A percentile compares a stretch with the other conserved stretches of the same genome.
Evolutionary conservation across 2,113 vertebrate species (phyloP).

Genomic region (Eleginops maclovinus): DNA sequence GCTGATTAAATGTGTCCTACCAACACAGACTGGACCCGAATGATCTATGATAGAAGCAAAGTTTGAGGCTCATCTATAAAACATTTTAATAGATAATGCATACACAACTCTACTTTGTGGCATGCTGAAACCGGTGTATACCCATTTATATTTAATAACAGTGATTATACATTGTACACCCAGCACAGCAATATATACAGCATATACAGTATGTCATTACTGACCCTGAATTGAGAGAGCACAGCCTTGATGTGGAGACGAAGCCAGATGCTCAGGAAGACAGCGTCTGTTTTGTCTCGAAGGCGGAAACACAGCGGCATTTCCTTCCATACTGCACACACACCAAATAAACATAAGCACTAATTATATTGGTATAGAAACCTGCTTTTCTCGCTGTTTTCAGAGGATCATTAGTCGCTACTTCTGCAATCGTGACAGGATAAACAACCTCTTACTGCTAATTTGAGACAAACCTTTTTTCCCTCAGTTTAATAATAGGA

Average conservation of each 20-base stretch:
- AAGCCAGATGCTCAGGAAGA: neutral
- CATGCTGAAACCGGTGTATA: neutral
- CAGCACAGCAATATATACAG: neutral
- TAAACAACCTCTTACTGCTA: neutral
- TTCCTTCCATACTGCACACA: neutral
- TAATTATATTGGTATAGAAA: neutral
- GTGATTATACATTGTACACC: neutral
- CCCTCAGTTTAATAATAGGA: neutral
- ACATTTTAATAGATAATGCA: neutral
- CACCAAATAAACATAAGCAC: slow-evolving; percentile 1
- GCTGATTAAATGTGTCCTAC: neutral
- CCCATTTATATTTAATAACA: neutral
- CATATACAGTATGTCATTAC: neutral
- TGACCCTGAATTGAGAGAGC: slow-evolving; percentile 16
- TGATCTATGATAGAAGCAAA: neutral
- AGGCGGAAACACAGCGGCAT: slow-evolving; percentile 4
- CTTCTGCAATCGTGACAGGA: neutral
- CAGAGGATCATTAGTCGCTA: neutral
- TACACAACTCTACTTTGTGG: neutral
- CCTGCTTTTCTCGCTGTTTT: neutral
- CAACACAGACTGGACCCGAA: neutral
- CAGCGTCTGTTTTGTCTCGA: neutral
- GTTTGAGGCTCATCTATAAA: neutral
- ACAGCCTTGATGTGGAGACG: neutral
- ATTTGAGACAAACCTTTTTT: neutral